Percentiles rank a stretch among this genome's conserved stretches.
phyloP scores from a whole-genome alignment of 2,888 invertebrate genomes.

The Abrostola tripartita region DNA sequence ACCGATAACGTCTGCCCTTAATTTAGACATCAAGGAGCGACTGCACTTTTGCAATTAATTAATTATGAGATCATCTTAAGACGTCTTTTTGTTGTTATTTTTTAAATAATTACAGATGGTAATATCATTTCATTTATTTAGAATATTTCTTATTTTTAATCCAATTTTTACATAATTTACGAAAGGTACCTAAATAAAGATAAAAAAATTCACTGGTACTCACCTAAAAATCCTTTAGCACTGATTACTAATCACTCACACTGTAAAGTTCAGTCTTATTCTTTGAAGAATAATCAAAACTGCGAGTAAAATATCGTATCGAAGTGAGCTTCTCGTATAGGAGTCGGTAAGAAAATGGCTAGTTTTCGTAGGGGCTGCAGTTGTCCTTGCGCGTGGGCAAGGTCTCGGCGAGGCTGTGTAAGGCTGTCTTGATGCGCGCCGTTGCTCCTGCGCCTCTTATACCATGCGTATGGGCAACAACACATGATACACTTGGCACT shows the following conservation, averaged over 20 bases:
- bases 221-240: conserved; percentile 53
- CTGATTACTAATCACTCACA: conserved; percentile 48
- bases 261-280: conserved; percentile 46
- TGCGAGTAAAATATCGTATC: conserved; percentile 40
- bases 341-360: conserved; percentile 81
- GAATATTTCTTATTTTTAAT: no score
- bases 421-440: conserved; percentile 73
- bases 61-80: not conserved
- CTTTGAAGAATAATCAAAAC: conserved; percentile 38
- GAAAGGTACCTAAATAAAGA: not conserved
- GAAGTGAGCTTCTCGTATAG: conserved; percentile 75
- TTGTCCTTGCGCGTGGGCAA: conserved; percentile 86
- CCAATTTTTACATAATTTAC: no score
- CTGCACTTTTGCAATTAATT: not conserved
- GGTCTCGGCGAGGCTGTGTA: conserved; percentile 77
- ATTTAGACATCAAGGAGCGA: conserved; percentile 59
- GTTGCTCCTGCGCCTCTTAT: conserved; percentile 82
- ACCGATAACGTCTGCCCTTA: conserved; percentile 17
- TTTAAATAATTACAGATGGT: no score
- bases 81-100: no score
- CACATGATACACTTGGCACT: conserved; percentile 64
- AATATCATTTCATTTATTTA: no score
- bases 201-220: conserved; percentile 44
- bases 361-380: conserved; percentile 80
- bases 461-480: conserved; percentile 57